These are phyloP conservation scores for Parauchenoglanis ngamensis DNA, from an alignment of 2,797 vertebrate genomes.

Conservation along the genomic window DNA sequence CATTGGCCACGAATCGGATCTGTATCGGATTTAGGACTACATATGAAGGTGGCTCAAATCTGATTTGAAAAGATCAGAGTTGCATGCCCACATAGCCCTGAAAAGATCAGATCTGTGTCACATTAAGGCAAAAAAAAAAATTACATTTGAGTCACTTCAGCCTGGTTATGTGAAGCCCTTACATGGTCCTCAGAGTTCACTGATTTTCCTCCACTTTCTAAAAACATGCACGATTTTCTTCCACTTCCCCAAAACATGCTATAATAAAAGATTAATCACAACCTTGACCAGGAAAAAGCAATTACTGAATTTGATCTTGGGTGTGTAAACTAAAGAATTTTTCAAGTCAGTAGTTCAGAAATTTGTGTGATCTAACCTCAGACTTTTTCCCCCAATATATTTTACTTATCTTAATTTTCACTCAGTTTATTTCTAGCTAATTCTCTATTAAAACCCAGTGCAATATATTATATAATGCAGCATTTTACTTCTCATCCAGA, in stretches of 20 bases:
- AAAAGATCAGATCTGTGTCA: too few relatives aligned
- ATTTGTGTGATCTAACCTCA: not conserved
- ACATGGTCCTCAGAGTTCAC: not conserved
- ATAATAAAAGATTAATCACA: not conserved
- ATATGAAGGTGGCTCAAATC: too few relatives aligned
- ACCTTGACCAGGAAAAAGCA: not conserved
- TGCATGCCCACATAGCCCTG: too few relatives aligned
- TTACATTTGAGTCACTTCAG: too few relatives aligned
- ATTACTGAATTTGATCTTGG: not conserved
- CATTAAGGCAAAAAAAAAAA: too few relatives aligned
- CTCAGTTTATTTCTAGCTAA: constrained; percentile 5
- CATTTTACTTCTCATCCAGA: constrained; percentile 11
- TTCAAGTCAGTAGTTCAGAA: constrained; percentile 12
- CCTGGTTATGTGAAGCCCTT: too few relatives aligned
- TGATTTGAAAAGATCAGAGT: too few relatives aligned
- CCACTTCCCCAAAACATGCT: not conserved
- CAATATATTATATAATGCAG: constrained; percentile 11
- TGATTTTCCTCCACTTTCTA: not conserved
- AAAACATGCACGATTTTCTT: not conserved
- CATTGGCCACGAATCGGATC: too few relatives aligned
- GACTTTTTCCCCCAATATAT: not conserved
- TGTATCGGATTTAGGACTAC: too few relatives aligned
- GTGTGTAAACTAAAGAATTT: not conserved
- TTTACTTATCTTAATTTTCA: not conserved
- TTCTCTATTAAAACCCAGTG: not conserved